Base-by-base conservation (phyloP, 2,113 vertebrate genomes). In the Sphaerodactylus townsendi region DNA sequence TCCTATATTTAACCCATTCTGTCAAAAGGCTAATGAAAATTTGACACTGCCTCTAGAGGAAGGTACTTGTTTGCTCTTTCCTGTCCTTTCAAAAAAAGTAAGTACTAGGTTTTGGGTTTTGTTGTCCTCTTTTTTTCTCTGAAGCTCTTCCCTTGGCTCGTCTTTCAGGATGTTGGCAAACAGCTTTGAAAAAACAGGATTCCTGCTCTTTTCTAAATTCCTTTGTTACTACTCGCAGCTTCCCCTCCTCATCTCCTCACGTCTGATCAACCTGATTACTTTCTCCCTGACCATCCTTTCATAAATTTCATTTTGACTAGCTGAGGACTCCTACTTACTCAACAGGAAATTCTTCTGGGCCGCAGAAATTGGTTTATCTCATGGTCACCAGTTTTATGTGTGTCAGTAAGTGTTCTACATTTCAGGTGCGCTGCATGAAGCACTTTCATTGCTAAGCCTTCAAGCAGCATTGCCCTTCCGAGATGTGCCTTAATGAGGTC, bases 41-140 rank as follows among this genome's bases (percentile, higher is more conserved):
- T 53, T 76, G 6, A 50, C 79, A 28, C 82, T 91, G 80, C 71
- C 15, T 0, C 71, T 84, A 75, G 66, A 1, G 2, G 53, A 66
- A 53, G 13, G 48, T 30, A 28, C 65, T 35, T 48, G 44, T 78
- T 86, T 39, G 64, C 79, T 90, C 87, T 90, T 86, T 93, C 72
- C 66, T 71, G 87, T 89, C 86, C 81, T 90, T 93, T 91, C 91
- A 48, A 90, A 85, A 56, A 93, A 91, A 93, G 92, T 92, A 94
- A 93, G 91, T 94, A 90, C 48, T 76, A 70, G 72, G 81, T 88
- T 87, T 65, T 44, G 48, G 91, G 86, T 74, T 35, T 79, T 86
- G 87, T 82, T 83, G 77, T 71, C 41, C 81, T 13, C 37, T 41
- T 77, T 83, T 86, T 72, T 41, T 10, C 35, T 90, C 37, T 28